Evolutionary conservation across 1,140 invertebrate species (phyloP).

Genomic region (Proales similis): DNA sequence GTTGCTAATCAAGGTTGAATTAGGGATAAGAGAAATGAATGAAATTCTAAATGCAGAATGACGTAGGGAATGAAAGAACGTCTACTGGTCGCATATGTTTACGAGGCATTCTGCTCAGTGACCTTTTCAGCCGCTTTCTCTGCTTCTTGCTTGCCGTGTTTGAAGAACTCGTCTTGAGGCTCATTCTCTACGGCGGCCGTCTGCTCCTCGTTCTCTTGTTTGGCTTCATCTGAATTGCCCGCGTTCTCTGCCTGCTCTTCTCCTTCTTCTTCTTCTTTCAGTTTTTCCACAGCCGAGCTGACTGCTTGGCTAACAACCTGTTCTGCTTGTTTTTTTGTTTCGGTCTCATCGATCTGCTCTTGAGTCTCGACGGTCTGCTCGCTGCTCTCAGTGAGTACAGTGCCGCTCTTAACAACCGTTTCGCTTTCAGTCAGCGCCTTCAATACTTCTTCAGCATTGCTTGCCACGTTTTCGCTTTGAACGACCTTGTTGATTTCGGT

Average conservation of each 20-base stretch:
- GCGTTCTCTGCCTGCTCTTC: neutral
- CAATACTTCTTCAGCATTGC: neutral
- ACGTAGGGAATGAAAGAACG: no score
- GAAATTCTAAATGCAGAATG: no score
- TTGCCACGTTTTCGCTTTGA: neutral
- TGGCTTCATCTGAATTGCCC: neutral
- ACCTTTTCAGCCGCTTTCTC: slow-evolving; percentile 12
- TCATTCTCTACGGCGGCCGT: slow-evolving; percentile 1
- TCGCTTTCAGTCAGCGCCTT: slow-evolving; percentile 1
- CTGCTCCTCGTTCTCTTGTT: slow-evolving; percentile 18
- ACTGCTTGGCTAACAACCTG: slow-evolving; percentile 18
- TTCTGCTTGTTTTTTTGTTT: slow-evolving; percentile 8
- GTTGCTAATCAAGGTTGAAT: no score
- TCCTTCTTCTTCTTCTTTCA: neutral
- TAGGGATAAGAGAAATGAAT: no score
- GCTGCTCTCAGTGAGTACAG: neutral
- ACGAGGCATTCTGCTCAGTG: no score
- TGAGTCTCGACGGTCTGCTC: neutral
- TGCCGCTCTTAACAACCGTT: neutral
- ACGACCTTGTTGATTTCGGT: slow-evolving; percentile 15
- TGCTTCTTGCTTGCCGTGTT: slow-evolving; percentile 26
- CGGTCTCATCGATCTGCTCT: neutral
- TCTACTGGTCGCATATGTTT: no score
- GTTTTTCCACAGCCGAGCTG: slow-evolving; percentile 10
- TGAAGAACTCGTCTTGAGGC: slow-evolving; percentile 22